A percentile compares a stretch with the other conserved stretches of the same genome.
Evolutionary conservation across 2,797 vertebrate species (phyloP).

Genomic region (Anniella stebbinsi): DNA sequence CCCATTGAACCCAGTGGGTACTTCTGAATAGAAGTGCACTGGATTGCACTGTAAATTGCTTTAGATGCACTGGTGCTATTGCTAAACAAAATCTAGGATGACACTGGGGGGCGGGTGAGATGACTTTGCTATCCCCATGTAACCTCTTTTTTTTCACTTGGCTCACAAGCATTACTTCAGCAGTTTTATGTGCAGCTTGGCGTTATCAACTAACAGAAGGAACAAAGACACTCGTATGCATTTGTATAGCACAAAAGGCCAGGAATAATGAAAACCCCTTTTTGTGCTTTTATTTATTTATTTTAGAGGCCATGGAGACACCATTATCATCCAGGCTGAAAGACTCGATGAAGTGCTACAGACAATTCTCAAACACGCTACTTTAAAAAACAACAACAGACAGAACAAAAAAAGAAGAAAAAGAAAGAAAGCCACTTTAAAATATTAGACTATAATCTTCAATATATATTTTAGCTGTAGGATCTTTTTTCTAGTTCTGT

Average conservation of each 20-base stretch:
- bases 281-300: slow-evolving; percentile 38
- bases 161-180: slow-evolving; percentile 19
- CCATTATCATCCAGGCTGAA: slow-evolving; percentile 33
- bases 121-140: slow-evolving; percentile 19
- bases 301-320: slow-evolving; percentile 21
- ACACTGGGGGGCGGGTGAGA: slow-evolving; percentile 9
- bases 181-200: slow-evolving; percentile 25
- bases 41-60: slow-evolving; percentile 18
- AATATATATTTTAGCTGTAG: not conserved
- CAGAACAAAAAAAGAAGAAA: not conserved
- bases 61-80: not conserved
- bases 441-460: not conserved
- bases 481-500: slow-evolving; percentile 11
- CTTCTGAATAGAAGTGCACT: not conserved
- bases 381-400: not conserved
- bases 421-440: not conserved
- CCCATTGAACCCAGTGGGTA: not conserved
- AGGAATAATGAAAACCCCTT: slow-evolving; percentile 22
- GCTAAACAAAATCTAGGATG: slow-evolving; percentile 52
- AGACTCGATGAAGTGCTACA: not conserved
- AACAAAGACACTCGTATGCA: slow-evolving; percentile 25
- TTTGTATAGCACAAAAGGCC: slow-evolving; percentile 18
- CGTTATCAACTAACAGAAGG: not conserved
- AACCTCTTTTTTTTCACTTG: slow-evolving; percentile 17
- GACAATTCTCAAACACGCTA: slow-evolving; percentile 10